Percentiles rank a stretch among this genome's conserved stretches.
These are phyloP conservation scores for Cyaniris semiargus DNA, from an alignment of 2,888 invertebrate genomes.

Conservation along the genomic window DNA sequence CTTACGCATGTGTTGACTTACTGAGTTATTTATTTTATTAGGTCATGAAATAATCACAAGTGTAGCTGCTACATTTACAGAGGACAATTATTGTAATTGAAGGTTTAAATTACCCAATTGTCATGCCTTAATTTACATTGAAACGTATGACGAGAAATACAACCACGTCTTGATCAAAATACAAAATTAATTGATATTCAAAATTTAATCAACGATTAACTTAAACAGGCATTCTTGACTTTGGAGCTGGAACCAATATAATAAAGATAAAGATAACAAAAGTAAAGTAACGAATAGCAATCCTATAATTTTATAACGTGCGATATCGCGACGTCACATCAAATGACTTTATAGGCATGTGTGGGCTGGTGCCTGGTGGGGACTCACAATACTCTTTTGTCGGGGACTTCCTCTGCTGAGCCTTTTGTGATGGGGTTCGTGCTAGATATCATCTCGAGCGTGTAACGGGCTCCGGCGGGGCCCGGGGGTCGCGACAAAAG, in stretches of 20 bases:
- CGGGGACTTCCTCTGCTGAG: conserved; percentile 22
- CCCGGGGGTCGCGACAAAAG: conserved; percentile 2
- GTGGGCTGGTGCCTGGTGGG: neutral
- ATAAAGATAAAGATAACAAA: neutral
- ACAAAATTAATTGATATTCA: neutral
- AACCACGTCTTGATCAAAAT: neutral
- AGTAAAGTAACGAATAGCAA: neutral
- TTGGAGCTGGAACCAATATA: neutral
- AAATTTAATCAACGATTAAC: neutral
- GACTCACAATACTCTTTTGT: conserved; percentile 15
- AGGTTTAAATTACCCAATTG: no score
- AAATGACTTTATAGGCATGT: neutral
- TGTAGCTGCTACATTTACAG: no score
- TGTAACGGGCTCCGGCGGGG: neutral
- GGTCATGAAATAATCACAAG: no score
- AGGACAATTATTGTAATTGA: no score
- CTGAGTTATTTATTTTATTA: no score
- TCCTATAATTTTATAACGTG: neutral
- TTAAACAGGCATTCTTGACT: neutral
- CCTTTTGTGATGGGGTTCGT: conserved; percentile 22
- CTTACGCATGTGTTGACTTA: no score
- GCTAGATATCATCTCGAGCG: conserved; percentile 30
- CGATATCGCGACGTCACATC: neutral
- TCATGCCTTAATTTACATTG: no score
- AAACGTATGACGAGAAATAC: neutral